phyloP scores from a whole-genome alignment of 2,113 vertebrate genomes.

The Carassius gibelio region DNA sequence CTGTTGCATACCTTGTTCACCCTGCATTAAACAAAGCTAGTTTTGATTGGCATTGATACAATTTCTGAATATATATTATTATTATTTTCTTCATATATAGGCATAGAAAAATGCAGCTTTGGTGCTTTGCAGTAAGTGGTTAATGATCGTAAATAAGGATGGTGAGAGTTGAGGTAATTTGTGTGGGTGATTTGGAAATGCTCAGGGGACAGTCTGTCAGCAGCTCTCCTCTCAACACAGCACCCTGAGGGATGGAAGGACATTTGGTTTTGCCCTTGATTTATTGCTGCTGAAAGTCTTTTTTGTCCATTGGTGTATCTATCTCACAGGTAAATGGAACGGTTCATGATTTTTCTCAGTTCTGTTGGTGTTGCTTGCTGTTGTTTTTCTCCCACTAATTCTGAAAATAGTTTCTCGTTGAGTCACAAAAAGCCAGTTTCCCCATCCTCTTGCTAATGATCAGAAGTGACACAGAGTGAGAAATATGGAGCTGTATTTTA shows the following conservation, averaged over 20 bases:
- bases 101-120: background rate
- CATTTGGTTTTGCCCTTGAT: conserved; percentile 25
- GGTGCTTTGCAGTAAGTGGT: background rate
- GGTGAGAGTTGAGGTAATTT: conserved; percentile 12
- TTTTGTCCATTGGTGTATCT: conserved; percentile 5
- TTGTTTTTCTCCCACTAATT: conserved; percentile 20
- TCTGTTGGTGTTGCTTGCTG: background rate
- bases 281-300: conserved; percentile 25
- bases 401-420: background rate
- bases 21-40: background rate
- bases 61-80: background rate
- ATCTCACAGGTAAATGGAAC: background rate
- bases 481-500: conserved; percentile 24
- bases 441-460: conserved; percentile 25
- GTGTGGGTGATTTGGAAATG: conserved; percentile 22
- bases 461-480: conserved; percentile 10
- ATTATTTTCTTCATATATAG: background rate
- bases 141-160: background rate
- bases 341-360: background rate
- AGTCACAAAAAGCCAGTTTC: conserved; percentile 19
- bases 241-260: background rate
- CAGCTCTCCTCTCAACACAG: background rate
- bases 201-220: conserved; percentile 21
- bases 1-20: background rate
- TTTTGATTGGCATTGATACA: background rate